Evolutionary conservation across 2,797 vertebrate species (phyloP).

Genomic region (Platyrinchus mystaceus): DNA sequence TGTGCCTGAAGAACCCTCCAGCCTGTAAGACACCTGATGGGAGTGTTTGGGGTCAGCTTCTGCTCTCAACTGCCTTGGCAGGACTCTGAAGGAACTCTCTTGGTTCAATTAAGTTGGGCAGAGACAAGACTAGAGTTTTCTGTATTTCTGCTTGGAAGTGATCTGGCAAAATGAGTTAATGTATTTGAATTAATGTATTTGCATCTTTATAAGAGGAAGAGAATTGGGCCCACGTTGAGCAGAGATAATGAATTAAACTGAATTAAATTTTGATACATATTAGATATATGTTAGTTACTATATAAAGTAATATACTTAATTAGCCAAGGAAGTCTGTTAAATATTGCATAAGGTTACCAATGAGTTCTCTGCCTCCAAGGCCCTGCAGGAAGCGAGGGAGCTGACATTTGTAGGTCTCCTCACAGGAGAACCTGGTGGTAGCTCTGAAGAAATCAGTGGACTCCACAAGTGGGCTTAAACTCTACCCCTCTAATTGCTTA

Average conservation of each 20-base stretch:
- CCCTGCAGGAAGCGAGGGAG: background rate
- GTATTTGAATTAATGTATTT: background rate
- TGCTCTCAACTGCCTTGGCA: background rate
- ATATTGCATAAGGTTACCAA: constrained; percentile 59
- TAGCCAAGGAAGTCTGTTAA: constrained; percentile 50
- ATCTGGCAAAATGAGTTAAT: background rate
- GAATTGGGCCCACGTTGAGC: background rate
- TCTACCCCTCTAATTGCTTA: background rate
- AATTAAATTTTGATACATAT: constrained; percentile 49
- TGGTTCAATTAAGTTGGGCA: background rate
- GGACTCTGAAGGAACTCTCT: background rate
- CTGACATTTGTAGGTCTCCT: constrained; percentile 53
- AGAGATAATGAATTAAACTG: background rate
- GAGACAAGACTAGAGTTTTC: background rate
- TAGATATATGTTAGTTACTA: constrained; percentile 22
- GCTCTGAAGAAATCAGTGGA: background rate
- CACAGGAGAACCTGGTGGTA: background rate
- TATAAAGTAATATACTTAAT: constrained; percentile 62
- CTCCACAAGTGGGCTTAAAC: background rate
- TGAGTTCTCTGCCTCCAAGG: background rate
- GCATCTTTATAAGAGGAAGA: background rate
- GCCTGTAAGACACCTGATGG: background rate
- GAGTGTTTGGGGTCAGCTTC: background rate
- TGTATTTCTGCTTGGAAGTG: background rate
- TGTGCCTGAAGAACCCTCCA: background rate